Percentiles rank a stretch among this genome's conserved stretches.
These are phyloP conservation scores for Lydus trimaculatus DNA, from an alignment of 2,888 invertebrate genomes.

Conservation along the genomic window DNA sequence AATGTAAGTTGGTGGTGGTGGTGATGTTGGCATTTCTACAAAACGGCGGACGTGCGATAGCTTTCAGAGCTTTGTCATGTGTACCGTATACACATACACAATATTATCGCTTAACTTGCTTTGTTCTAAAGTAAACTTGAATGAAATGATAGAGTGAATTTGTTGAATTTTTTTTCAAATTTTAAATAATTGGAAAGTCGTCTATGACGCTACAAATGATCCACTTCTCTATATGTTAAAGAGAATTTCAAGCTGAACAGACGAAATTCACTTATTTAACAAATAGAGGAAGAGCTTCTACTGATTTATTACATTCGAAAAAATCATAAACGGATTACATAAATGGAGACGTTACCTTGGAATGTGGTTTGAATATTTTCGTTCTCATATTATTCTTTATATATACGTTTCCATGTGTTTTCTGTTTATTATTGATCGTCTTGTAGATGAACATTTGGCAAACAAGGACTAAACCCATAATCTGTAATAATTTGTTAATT, in stretches of 20 bases:
- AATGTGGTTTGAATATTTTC: too few species aligned
- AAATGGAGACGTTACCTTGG: too few species aligned
- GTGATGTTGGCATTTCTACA: neutral
- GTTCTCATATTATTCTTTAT: too few species aligned
- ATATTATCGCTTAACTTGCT: neutral
- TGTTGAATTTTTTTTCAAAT: neutral
- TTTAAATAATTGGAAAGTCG: too few species aligned
- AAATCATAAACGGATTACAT: too few species aligned
- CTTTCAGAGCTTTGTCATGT: neutral
- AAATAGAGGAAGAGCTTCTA: neutral
- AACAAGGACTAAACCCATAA: conserved; percentile 30
- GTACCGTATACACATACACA: neutral
- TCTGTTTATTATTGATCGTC: neutral
- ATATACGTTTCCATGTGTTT: neutral
- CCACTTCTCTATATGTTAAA: too few species aligned
- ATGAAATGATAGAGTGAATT: neutral
- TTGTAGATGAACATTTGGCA: conserved; percentile 18
- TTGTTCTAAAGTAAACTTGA: neutral
- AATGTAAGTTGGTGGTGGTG: neutral
- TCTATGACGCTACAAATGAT: too few species aligned
- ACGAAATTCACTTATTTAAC: neutral
- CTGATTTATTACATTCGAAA: too few species aligned
- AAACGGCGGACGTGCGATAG: conserved; percentile 7
- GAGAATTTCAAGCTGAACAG: too few species aligned
- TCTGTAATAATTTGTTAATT: conserved; percentile 61